These are phyloP conservation scores for Siniperca chuatsi DNA, from an alignment of 2,113 vertebrate species.

Conservation along the genomic window DNA sequence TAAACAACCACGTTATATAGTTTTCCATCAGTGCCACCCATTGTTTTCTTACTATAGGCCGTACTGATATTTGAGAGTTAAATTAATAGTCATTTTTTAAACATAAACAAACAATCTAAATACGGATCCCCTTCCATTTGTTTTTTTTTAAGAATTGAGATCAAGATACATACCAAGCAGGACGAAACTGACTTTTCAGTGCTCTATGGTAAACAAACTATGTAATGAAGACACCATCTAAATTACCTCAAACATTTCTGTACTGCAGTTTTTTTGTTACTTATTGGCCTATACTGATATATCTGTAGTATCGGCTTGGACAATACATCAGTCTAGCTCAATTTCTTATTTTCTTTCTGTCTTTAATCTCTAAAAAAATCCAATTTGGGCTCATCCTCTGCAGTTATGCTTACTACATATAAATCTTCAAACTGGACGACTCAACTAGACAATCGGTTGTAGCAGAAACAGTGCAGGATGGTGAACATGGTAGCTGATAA, in stretches of 20 bases:
- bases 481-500: conserved; percentile 4
- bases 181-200: not conserved
- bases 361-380: not conserved
- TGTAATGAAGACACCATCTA: too few relatives aligned
- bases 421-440: not conserved
- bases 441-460: not conserved
- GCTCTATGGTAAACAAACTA: not conserved
- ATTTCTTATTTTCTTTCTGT: not conserved
- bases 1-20: too few relatives aligned
- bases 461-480: conserved; percentile 35
- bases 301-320: not conserved
- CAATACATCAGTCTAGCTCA: not conserved
- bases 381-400: not conserved
- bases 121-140: not conserved
- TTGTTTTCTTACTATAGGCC: not conserved
- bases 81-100: too few relatives aligned
- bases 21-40: not conserved
- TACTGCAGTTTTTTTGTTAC: not conserved
- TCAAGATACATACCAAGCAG: not conserved
- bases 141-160: not conserved
- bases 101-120: not conserved
- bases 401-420: not conserved
- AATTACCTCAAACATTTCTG: not conserved
- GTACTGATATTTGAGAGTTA: not conserved
- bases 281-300: not conserved